Percentiles rank a stretch among this genome's conserved stretches.
Evolutionary conservation across 2,797 vertebrate genomes (phyloP).

Genomic region (Fundulus diaphanus): DNA sequence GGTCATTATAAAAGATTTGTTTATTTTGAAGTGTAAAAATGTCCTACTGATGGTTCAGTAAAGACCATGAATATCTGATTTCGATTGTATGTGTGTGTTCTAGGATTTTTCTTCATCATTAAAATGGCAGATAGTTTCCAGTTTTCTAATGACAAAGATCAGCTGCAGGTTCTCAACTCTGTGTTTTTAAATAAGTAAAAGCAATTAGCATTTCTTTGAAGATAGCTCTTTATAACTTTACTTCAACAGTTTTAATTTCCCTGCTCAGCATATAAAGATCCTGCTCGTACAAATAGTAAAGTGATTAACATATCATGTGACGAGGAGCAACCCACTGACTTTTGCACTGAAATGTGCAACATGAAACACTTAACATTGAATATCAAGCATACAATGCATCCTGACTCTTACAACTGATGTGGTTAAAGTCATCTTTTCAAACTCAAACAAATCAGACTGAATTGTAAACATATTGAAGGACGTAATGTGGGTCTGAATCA

Average conservation of each 20-base stretch:
- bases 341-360: constrained; percentile 21
- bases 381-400: not conserved
- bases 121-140: constrained; percentile 1
- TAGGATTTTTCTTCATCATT: not conserved
- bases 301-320: constrained; percentile 45
- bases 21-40: constrained; percentile 20
- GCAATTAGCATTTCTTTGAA: constrained; percentile 71
- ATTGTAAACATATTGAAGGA: not conserved
- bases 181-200: constrained; percentile 72
- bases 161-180: constrained; percentile 36
- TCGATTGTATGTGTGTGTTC: not conserved
- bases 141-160: constrained; percentile 27
- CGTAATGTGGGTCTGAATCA: not conserved
- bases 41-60: not conserved
- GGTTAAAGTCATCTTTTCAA: constrained; percentile 9
- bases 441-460: constrained; percentile 23
- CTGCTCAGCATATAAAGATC: constrained; percentile 53
- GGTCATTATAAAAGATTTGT: constrained; percentile 19
- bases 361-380: not conserved
- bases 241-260: constrained; percentile 39
- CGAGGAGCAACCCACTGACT: constrained; percentile 38
- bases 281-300: constrained; percentile 30
- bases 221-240: constrained; percentile 43
- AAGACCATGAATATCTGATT: not conserved
- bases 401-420: not conserved